phyloP scores from a whole-genome alignment of 2,797 vertebrate genomes.

The Mormyrus hasselquistii region DNA sequence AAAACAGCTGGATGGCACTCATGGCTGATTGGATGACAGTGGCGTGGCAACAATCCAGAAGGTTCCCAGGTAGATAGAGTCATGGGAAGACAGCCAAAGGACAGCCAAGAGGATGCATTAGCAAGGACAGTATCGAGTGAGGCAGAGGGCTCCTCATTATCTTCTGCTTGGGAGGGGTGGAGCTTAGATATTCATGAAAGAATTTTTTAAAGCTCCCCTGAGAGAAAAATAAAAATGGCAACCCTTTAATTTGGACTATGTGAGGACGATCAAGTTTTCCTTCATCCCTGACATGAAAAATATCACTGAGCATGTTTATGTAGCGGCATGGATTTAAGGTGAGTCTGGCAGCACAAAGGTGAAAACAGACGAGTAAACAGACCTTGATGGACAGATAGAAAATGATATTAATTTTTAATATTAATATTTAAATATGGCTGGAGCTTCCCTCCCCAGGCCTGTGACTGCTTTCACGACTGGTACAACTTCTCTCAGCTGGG shows the following conservation, averaged over 20 bases:
- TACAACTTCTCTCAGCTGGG: conserved; percentile 26
- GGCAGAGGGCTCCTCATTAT: neutral
- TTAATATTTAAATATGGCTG: conserved; percentile 33
- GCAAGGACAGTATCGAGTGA: neutral
- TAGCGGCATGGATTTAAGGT: conserved; percentile 4
- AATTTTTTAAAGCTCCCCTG: neutral
- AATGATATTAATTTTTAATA: too few relatives aligned
- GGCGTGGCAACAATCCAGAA: neutral
- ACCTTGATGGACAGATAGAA: conserved; percentile 28
- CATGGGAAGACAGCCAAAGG: neutral
- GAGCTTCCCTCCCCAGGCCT: neutral
- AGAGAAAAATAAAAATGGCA: neutral
- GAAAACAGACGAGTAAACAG: conserved; percentile 29
- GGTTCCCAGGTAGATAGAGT: neutral
- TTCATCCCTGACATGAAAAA: neutral
- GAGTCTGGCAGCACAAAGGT: neutral
- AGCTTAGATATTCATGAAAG: neutral
- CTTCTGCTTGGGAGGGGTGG: neutral
- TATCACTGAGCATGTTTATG: neutral
- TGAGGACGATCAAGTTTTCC: neutral
- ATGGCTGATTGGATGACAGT: neutral
- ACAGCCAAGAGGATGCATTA: neutral
- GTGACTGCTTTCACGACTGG: neutral
- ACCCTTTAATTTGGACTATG: neutral
- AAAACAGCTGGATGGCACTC: neutral